Conservation (phyloP, 1,140 invertebrate genomes). For the Drosophila kikkawai region DNA sequence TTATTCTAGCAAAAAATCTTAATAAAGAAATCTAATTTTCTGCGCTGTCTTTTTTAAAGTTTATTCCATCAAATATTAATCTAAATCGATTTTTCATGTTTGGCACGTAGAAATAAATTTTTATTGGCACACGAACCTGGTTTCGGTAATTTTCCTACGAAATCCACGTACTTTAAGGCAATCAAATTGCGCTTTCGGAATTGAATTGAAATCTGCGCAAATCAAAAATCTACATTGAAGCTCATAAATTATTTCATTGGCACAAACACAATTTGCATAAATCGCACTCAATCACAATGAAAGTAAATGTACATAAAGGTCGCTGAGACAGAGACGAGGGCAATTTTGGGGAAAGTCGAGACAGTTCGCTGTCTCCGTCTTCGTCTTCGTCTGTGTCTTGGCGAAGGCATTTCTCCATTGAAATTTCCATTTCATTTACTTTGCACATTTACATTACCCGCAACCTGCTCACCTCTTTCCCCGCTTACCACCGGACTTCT, state of each 20-base stretch:
- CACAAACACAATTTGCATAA: slow-evolving; percentile 80
- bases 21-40: not conserved
- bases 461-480: slow-evolving; percentile 15
- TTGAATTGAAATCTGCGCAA: slow-evolving; percentile 43
- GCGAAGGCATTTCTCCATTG: slow-evolving; percentile 37
- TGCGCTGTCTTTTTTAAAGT: not conserved
- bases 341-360: slow-evolving; percentile 31
- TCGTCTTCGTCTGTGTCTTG: slow-evolving; percentile 23
- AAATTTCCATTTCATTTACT: slow-evolving; percentile 83
- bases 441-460: slow-evolving; percentile 74
- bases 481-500: not conserved
- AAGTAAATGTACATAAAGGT: slow-evolving; percentile 51
- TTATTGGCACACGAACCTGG: not conserved
- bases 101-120: slow-evolving; percentile 4
- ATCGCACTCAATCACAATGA: slow-evolving; percentile 71
- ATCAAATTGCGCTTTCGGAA: slow-evolving; percentile 34
- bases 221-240: slow-evolving; percentile 58
- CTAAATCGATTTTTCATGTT: slow-evolving; percentile 1
- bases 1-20: not conserved
- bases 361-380: slow-evolving; percentile 5
- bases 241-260: slow-evolving; percentile 79
- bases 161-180: slow-evolving; percentile 28
- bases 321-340: slow-evolving; percentile 27
- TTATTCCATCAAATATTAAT: not conserved
- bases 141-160: slow-evolving; percentile 2